A percentile compares a stretch with the other conserved stretches of the same genome.
phyloP scores from a whole-genome alignment of 2,113 vertebrate genomes.

The Pavo muticus region DNA sequence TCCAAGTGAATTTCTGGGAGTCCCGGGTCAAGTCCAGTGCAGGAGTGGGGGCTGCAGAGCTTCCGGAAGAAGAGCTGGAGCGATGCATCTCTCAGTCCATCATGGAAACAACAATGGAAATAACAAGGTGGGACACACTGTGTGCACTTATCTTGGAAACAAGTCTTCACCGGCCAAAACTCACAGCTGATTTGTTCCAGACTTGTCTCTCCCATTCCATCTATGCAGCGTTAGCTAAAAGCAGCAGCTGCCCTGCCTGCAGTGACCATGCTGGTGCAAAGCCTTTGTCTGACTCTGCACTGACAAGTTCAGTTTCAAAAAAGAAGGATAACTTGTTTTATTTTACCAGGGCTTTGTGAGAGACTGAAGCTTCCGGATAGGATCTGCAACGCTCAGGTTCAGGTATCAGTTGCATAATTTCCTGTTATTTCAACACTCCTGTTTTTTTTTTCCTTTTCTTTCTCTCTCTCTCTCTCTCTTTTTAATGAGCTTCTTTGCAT shows the following conservation, averaged over 20 bases:
- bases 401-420: slow-evolving; percentile 71
- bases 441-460: background rate
- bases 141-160: background rate
- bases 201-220: background rate
- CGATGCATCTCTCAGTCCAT: background rate
- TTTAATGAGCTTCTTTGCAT: slow-evolving; percentile 27
- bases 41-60: background rate
- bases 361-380: slow-evolving; percentile 23
- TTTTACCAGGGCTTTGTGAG: slow-evolving; percentile 8
- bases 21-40: background rate
- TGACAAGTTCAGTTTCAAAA: slow-evolving; percentile 36
- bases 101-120: background rate
- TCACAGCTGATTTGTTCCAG: background rate
- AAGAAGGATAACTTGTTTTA: background rate
- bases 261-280: background rate
- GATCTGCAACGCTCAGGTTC: slow-evolving; percentile 35
- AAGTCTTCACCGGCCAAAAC: slow-evolving; percentile 17
- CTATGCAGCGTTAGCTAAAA: background rate
- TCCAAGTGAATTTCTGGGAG: background rate
- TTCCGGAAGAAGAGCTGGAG: background rate
- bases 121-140: slow-evolving; percentile 9
- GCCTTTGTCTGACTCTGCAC: background rate
- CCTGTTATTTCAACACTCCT: slow-evolving; percentile 64
- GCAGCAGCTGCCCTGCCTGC: background rate
- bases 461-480: accelerated